These are phyloP conservation scores for Pristionchus mayeri DNA, from an alignment of 2,888 invertebrate species.

Conservation along the genomic window DNA sequence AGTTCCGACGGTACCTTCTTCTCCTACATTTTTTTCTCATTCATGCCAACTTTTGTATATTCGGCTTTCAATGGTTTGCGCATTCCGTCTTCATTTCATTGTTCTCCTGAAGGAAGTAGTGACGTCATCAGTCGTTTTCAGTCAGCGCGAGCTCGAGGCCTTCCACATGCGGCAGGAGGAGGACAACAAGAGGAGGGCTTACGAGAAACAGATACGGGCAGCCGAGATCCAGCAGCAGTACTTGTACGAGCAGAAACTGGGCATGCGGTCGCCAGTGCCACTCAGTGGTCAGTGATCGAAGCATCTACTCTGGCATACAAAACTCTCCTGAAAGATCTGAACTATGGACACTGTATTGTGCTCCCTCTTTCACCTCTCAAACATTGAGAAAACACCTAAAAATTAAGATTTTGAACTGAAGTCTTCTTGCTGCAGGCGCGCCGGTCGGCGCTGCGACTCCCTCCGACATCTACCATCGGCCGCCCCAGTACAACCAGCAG, in stretches of 20 bases:
- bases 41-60: no score
- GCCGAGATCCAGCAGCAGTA: constrained; percentile 67
- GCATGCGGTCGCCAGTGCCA: constrained; percentile 63
- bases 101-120: no score
- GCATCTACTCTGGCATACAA: no score
- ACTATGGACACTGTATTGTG: no score
- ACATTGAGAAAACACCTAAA: no score
- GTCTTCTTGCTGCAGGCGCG: constrained; percentile 21
- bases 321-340: no score
- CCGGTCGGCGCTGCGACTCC: not conserved
- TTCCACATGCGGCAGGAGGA: constrained; percentile 70
- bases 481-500: not conserved
- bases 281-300: constrained; percentile 53
- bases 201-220: constrained; percentile 70
- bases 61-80: no score
- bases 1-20: constrained; percentile 58
- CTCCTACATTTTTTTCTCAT: not conserved
- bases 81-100: no score
- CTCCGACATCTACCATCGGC: constrained; percentile 14
- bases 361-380: no score
- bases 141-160: constrained; percentile 68
- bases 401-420: no score
- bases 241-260: constrained; percentile 64
- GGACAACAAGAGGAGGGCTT: constrained; percentile 59
- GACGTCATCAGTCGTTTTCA: not conserved